These are phyloP conservation scores for Kryptolebias ocellatus DNA, from an alignment of 2,797 vertebrate genomes.

Conservation along the genomic window DNA sequence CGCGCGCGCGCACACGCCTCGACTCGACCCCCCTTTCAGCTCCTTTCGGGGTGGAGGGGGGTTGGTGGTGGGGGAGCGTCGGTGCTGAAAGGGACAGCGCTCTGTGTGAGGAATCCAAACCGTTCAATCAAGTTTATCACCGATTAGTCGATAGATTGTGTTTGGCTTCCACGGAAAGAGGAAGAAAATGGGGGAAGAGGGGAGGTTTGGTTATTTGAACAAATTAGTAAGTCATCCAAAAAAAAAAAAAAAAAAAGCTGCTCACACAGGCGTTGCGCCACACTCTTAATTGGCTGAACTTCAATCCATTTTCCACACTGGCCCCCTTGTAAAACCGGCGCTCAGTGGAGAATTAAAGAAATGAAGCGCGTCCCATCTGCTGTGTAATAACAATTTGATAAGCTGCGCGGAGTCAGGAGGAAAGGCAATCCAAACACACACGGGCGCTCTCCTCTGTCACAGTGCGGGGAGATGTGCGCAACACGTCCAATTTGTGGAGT, in stretches of 20 bases:
- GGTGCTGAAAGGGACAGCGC: too few species aligned
- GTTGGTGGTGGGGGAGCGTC: too few species aligned
- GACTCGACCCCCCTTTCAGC: background rate
- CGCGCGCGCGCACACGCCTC: conserved; percentile 19
- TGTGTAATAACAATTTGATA: conserved; percentile 75
- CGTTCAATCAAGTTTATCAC: conserved; percentile 67
- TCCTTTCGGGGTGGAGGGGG: background rate
- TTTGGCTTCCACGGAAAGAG: background rate
- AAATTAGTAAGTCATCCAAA: conserved; percentile 65
- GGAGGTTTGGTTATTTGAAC: conserved; percentile 37
- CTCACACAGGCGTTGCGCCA: conserved; percentile 43
- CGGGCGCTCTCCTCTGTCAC: conserved; percentile 40
- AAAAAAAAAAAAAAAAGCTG: background rate
- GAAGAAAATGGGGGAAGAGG: background rate
- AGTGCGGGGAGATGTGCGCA: conserved; percentile 41
- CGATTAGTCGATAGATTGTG: conserved; percentile 50
- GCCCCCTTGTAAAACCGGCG: conserved; percentile 29
- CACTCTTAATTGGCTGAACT: conserved; percentile 63
- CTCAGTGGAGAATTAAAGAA: conserved; percentile 60
- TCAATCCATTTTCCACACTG: conserved; percentile 54
- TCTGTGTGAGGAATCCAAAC: conserved; percentile 2
- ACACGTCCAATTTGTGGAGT: conserved; percentile 52
- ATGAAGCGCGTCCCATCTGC: conserved; percentile 72
- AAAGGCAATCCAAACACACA: conserved; percentile 49
- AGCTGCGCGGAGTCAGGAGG: conserved; percentile 50